Evolutionary conservation across 2,888 invertebrate species (phyloP), one percentile per base, ranked within the genome.

Genomic region (Sarcophaga rosellei): DNA sequence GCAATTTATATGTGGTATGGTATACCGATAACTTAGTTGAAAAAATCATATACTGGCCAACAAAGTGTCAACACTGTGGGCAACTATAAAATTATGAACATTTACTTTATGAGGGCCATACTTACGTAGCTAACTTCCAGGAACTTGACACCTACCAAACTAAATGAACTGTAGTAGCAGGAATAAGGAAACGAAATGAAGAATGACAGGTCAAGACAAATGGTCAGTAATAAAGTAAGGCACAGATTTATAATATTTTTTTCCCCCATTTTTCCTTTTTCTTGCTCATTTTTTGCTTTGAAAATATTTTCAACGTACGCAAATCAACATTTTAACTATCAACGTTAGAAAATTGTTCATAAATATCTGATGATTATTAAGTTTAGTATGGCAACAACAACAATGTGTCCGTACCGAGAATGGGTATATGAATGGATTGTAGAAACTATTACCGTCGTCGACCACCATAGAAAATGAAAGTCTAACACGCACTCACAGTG

Each of bases 341-440:
- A 78, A 82, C 68, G 68, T 79, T 79, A 72, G 75, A 76, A 86
- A 76, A 76, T 68, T 68, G 45, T 79, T 74, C 59, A 65, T 21
- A 70, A 81, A 70, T 70, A 61, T n/a, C 53, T 80, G 62, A 57
- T 75, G 85, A 85, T 72, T 79, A 82, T 78, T 68, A 69, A 21
- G 70, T 47, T 57, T 23, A 35, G 44, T 20, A 68, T 6, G 20
- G 44, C 44, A 65, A 59, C n/a, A n/a, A 17, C 45, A 11, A 20
- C n/a, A 20, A 25, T 20, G 47, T 63, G 25, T 17, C 59, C 20
- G 15, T 17, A 11, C 5, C 17, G 11, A 6, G 35, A 35, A 35
- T 6, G 4, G 10, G 35, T 1, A 35, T 10, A 10, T 35, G 8
- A 35, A 35, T 35, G 35, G 35, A 35, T 35, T 35, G 35, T 0